These are phyloP conservation scores for Pseudotriccus pelzelni DNA, from an alignment of 2,797 vertebrate species.

Conservation along the genomic window DNA sequence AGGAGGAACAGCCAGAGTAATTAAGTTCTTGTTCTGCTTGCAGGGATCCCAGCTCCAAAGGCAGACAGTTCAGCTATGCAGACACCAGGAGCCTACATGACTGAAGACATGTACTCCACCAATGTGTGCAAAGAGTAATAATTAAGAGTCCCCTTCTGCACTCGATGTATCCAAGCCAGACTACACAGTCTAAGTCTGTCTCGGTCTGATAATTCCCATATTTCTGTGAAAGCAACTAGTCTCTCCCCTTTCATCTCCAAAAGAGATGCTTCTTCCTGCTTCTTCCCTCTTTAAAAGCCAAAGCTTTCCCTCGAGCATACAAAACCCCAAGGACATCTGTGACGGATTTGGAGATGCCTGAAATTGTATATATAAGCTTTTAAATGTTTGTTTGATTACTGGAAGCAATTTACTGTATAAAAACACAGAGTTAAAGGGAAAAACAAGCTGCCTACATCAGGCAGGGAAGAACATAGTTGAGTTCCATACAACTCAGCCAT, in stretches of 20 bases:
- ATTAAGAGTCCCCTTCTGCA: not conserved
- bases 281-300: not conserved
- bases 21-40: not conserved
- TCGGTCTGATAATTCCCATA: conserved; percentile 7
- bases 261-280: not conserved
- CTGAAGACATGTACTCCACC: not conserved
- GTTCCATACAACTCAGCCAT: not conserved
- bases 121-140: not conserved
- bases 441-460: not conserved
- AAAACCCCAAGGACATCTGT: conserved; percentile 31
- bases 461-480: not conserved
- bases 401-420: not conserved
- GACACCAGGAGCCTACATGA: not conserved
- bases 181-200: not conserved
- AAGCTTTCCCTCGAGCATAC: not conserved
- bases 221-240: not conserved
- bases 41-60: not conserved
- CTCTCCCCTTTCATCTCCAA: not conserved
- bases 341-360: not conserved
- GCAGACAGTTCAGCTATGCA: not conserved
- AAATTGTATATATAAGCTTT: not conserved
- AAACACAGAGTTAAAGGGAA: not conserved
- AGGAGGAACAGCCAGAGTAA: not conserved
- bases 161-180: not conserved
- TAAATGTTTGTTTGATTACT: conserved; percentile 26